phyloP scores from a whole-genome alignment of 2,113 vertebrate species.

The Romanogobio albipinnatus region DNA sequence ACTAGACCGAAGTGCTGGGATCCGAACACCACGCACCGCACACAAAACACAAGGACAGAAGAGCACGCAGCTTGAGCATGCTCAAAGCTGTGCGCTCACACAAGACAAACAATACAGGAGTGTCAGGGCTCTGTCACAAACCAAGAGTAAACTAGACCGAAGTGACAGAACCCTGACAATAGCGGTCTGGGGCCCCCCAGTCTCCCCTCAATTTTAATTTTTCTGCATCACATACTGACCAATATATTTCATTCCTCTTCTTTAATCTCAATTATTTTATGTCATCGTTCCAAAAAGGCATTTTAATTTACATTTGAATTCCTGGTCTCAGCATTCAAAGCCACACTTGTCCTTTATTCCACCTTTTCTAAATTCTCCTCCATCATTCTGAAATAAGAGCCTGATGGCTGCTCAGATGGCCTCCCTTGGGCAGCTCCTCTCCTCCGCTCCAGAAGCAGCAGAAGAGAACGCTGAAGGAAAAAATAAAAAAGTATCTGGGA shows the following conservation, averaged over 20 bases:
- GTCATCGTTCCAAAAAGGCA: not conserved
- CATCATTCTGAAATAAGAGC: conserved; percentile 28
- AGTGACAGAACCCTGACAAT: too few species aligned
- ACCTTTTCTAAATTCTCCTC: conserved; percentile 30
- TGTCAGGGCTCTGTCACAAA: too few species aligned
- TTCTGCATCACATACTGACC: not conserved
- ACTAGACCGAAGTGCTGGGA: too few species aligned
- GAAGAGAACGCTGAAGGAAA: not conserved
- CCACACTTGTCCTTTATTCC: conserved; percentile 34
- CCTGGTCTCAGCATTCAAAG: conserved; percentile 5
- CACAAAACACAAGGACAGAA: too few species aligned
- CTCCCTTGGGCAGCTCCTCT: conserved; percentile 24
- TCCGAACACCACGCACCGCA: too few species aligned
- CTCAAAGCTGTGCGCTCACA: too few species aligned
- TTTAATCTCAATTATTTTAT: not conserved
- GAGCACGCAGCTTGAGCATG: too few species aligned
- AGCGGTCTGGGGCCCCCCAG: not conserved
- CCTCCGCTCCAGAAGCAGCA: not conserved
- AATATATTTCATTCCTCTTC: not conserved
- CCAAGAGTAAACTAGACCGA: too few species aligned
- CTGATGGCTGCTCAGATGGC: conserved; percentile 14
- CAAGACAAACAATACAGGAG: too few species aligned
- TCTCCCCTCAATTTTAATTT: not conserved
- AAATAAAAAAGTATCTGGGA: not conserved
- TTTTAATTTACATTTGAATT: not conserved